Evolutionary conservation across 2,797 vertebrate genomes (phyloP).

Genomic region (Fistularia commersonii): DNA sequence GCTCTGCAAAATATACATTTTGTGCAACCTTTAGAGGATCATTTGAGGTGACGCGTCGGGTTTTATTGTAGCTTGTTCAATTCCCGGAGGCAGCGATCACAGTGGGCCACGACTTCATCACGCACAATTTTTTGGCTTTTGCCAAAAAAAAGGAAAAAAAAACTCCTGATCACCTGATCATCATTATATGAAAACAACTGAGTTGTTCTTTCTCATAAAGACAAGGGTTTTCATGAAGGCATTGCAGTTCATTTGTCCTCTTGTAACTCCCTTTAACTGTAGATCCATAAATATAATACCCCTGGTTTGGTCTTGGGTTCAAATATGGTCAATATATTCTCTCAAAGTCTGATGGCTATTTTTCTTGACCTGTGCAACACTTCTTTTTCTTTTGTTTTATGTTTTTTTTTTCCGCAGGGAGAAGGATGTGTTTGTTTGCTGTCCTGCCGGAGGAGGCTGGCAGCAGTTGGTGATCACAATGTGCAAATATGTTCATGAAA

Average conservation of each 20-base stretch:
- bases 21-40: slow-evolving; percentile 42
- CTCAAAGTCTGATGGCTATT: slow-evolving; percentile 29
- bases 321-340: slow-evolving; percentile 39
- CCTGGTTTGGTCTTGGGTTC: slow-evolving; percentile 25
- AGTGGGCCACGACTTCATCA: slow-evolving; percentile 26
- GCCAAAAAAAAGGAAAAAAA: slow-evolving; percentile 10
- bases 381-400: slow-evolving; percentile 54
- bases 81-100: slow-evolving; percentile 17
- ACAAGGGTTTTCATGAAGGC: slow-evolving; percentile 6
- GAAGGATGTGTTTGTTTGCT: slow-evolving; percentile 59
- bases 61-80: slow-evolving; percentile 37
- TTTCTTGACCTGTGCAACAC: slow-evolving; percentile 51
- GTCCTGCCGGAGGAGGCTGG: slow-evolving; percentile 60
- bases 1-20: slow-evolving; percentile 18
- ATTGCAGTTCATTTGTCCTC: slow-evolving; percentile 9
- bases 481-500: slow-evolving; percentile 67
- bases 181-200: slow-evolving; percentile 10
- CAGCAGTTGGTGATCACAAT: slow-evolving; percentile 64
- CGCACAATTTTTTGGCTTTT: slow-evolving; percentile 21
- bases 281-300: slow-evolving; percentile 6
- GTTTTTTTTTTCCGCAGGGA: slow-evolving; percentile 45
- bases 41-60: slow-evolving; percentile 60
- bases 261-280: slow-evolving; percentile 1
- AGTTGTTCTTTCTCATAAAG: slow-evolving; percentile 4
- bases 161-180: slow-evolving; percentile 9